phyloP scores from a whole-genome alignment of 2,888 invertebrate species.

The Baccha elongata region DNA sequence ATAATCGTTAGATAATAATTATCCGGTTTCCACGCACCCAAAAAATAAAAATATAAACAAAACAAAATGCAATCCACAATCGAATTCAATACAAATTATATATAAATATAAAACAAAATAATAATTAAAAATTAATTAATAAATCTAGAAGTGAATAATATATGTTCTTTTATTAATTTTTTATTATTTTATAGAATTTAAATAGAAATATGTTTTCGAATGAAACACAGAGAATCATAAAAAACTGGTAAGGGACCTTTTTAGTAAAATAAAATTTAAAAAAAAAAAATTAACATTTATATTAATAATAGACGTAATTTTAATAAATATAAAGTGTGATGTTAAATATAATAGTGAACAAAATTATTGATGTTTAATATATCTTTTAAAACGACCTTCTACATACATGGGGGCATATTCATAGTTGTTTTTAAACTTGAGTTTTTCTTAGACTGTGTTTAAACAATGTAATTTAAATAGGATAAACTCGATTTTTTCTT shows the following conservation, averaged over 20 bases:
- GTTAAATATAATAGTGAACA: constrained; percentile 1
- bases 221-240: constrained; percentile 61
- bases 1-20: constrained; percentile 70
- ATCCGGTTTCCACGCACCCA: constrained; percentile 66
- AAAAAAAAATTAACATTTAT: constrained; percentile 75
- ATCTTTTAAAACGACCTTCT: too few relatives aligned
- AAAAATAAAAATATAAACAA: constrained; percentile 18
- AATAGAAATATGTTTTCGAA: constrained; percentile 63
- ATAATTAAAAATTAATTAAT: constrained; percentile 15
- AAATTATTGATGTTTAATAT: background rate
- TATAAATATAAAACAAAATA: constrained; percentile 19
- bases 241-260: constrained; percentile 82
- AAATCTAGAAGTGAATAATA: constrained; percentile 38
- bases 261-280: constrained; percentile 75
- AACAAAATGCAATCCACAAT: constrained; percentile 24
- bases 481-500: too few relatives aligned
- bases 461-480: too few relatives aligned
- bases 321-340: constrained; percentile 28
- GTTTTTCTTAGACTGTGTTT: too few relatives aligned
- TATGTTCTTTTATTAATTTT: constrained; percentile 34
- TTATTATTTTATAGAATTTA: constrained; percentile 40
- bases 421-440: too few relatives aligned
- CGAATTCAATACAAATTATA: constrained; percentile 44
- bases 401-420: too few relatives aligned
- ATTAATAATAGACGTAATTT: constrained; percentile 23